Evolutionary conservation across 2,888 invertebrate genomes (phyloP).

Genomic region (Netelia fuscicornis): DNA sequence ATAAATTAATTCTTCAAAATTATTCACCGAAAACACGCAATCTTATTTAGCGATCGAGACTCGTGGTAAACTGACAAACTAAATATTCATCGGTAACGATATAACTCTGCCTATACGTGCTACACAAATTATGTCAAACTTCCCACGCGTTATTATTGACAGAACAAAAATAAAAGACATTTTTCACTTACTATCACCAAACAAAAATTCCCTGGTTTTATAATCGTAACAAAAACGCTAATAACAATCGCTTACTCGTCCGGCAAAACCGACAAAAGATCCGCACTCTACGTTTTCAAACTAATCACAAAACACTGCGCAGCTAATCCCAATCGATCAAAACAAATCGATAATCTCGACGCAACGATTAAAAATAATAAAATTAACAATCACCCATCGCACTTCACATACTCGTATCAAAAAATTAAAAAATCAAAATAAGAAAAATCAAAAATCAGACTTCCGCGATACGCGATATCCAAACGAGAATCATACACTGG

Average conservation of each 20-base stretch:
- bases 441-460: background rate
- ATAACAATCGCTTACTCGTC: constrained; percentile 1
- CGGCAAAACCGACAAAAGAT: background rate
- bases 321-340: background rate
- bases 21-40: too few species aligned
- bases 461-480: constrained; percentile 17
- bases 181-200: background rate
- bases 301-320: background rate
- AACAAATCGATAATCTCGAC: background rate
- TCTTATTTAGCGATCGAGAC: background rate
- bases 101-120: background rate
- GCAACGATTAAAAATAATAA: background rate
- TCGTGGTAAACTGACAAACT: background rate
- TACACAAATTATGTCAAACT: background rate
- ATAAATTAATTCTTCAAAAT: too few species aligned
- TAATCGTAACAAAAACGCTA: too few species aligned
- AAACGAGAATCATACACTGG: constrained; percentile 48
- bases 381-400: constrained; percentile 5
- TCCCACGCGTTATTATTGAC: background rate
- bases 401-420: constrained; percentile 39
- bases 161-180: background rate
- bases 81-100: background rate
- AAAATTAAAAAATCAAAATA: background rate
- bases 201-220: too few species aligned
- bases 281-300: constrained; percentile 12